Percentiles rank a stretch among this genome's conserved stretches.
Evolutionary conservation across 2,113 vertebrate genomes (phyloP).

Genomic region (Numida meleagris): DNA sequence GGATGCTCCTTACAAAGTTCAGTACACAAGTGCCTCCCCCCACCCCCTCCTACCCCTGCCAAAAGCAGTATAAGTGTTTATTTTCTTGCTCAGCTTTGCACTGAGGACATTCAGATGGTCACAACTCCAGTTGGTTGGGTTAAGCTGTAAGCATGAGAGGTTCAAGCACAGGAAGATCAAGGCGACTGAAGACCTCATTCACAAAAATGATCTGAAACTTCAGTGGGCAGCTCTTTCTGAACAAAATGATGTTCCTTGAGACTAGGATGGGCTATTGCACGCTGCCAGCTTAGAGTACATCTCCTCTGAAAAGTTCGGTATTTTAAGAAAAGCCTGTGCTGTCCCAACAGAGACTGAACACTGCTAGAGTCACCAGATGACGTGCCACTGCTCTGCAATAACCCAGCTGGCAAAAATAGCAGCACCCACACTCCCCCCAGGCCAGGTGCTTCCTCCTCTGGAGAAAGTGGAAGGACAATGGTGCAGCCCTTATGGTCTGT

Average conservation of each 20-base stretch:
- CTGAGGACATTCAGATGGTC: neutral
- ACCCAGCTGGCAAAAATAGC: neutral
- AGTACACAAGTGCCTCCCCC: neutral
- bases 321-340: neutral
- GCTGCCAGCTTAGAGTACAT: neutral
- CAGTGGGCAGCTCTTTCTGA: neutral
- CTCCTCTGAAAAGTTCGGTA: neutral
- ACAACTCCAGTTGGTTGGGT: neutral
- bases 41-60: neutral
- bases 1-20: neutral
- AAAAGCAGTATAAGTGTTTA: neutral
- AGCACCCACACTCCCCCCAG: neutral
- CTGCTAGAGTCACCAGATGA: neutral
- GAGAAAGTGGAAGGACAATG: neutral
- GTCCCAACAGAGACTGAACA: neutral
- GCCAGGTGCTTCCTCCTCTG: neutral
- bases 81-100: neutral
- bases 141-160: constrained; percentile 34
- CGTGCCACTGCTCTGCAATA: neutral
- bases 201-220: neutral
- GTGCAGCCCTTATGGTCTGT: neutral
- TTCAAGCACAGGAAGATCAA: neutral
- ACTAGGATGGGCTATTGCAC: neutral
- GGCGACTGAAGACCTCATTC: neutral
- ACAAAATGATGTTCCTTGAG: neutral